phyloP scores from a whole-genome alignment of 2,113 vertebrate genomes.

The Gymnocephalus cernua region DNA sequence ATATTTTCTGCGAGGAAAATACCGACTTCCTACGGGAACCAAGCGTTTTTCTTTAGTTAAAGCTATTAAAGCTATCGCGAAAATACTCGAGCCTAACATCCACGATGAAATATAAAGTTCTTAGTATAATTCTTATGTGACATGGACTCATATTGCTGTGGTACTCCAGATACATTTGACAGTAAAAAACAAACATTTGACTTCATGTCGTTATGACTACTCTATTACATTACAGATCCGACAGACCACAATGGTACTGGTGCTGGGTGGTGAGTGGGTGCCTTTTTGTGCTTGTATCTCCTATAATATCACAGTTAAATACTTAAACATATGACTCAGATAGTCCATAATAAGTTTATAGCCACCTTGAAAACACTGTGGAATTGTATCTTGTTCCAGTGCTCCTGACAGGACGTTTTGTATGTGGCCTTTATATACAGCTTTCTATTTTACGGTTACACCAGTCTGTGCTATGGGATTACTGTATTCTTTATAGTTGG shows the following conservation, averaged over 20 bases:
- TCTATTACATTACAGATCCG: not conserved
- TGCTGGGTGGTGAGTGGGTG: not conserved
- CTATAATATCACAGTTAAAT: constrained; percentile 9
- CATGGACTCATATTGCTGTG: constrained; percentile 14
- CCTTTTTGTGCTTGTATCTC: not conserved
- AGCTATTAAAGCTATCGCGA: not conserved
- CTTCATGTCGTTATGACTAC: not conserved
- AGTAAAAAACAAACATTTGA: not conserved
- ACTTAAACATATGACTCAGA: constrained; percentile 15
- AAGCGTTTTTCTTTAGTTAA: not conserved
- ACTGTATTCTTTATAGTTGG: constrained; percentile 51
- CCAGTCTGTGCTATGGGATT: constrained; percentile 46
- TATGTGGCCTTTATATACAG: constrained; percentile 20
- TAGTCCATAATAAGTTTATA: constrained; percentile 31
- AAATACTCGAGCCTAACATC: not conserved
- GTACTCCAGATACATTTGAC: constrained; percentile 3
- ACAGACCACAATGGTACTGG: not conserved
- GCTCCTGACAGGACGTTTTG: constrained; percentile 24
- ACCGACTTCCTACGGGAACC: constrained; percentile 12
- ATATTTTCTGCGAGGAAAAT: constrained; percentile 7
- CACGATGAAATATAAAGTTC: not conserved
- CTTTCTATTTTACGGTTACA: constrained; percentile 6
- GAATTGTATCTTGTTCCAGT: constrained; percentile 37
- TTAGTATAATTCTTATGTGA: not conserved
- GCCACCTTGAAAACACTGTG: not conserved